These are phyloP conservation scores for Microplitis manilae DNA, from an alignment of 2,888 invertebrate genomes.

Conservation along the genomic window DNA sequence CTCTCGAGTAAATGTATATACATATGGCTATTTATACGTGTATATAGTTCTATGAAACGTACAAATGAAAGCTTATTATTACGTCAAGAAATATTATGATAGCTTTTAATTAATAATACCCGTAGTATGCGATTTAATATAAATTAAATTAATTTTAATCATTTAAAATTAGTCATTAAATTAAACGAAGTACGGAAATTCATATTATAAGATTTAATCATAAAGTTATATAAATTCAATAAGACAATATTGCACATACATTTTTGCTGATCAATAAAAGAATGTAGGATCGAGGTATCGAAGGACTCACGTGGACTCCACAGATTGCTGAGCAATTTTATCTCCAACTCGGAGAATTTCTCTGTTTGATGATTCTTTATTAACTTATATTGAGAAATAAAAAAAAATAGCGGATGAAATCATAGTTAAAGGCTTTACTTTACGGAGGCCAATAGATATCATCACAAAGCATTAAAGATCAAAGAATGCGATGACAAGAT, in stretches of 20 bases:
- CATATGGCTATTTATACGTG: neutral
- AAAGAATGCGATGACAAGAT: neutral
- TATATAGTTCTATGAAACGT: neutral
- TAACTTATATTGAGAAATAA: neutral
- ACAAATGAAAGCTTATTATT: neutral
- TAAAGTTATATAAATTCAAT: neutral
- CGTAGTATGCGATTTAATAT: neutral
- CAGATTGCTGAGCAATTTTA: slow-evolving; percentile 12
- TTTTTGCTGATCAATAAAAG: slow-evolving; percentile 25
- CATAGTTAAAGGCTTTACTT: neutral
- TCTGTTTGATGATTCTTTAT: neutral
- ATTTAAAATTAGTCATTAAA: neutral
- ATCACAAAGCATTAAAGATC: neutral
- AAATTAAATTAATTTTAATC: neutral
- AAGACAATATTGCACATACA: slow-evolving; percentile 1
- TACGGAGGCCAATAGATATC: neutral
- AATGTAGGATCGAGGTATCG: slow-evolving; percentile 16
- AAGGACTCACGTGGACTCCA: neutral
- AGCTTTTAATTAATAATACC: neutral
- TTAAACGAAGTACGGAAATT: neutral
- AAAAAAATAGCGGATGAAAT: neutral
- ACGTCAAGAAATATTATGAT: neutral
- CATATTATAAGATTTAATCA: neutral
- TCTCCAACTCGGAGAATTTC: neutral
- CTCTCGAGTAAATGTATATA: too few relatives aligned